Conservation (phyloP, 2,888 invertebrate genomes). For the Pachliopta kotzebuea region DNA sequence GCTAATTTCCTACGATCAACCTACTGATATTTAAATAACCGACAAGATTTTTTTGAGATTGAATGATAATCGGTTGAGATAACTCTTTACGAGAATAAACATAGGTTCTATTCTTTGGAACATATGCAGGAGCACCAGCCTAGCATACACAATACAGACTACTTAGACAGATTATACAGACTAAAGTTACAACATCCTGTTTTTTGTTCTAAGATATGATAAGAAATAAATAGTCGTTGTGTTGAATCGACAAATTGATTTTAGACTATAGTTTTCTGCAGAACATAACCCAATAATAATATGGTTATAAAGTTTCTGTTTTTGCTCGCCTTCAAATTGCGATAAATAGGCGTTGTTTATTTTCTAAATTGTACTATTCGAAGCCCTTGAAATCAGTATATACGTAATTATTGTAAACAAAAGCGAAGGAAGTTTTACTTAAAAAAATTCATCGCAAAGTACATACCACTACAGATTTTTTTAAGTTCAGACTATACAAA, state of each 20-base stretch:
- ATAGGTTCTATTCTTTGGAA: too few species aligned
- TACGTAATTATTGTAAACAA: background rate
- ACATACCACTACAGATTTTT: background rate
- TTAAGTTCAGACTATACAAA: background rate
- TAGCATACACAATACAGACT: too few species aligned
- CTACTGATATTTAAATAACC: too few species aligned
- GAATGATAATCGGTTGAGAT: too few species aligned
- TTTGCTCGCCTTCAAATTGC: constrained; percentile 13
- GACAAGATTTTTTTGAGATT: too few species aligned
- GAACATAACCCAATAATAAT: background rate
- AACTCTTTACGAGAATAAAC: too few species aligned
- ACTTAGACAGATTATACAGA: too few species aligned
- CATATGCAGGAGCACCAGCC: too few species aligned
- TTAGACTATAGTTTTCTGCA: background rate
- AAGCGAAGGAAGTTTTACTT: background rate
- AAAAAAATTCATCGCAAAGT: background rate
- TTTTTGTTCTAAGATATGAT: background rate
- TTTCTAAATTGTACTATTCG: constrained; percentile 4
- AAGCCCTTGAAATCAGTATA: background rate
- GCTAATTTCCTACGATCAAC: too few species aligned
- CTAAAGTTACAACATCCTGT: background rate
- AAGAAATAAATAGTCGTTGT: background rate
- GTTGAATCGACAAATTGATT: background rate
- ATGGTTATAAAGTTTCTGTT: constrained; percentile 17
- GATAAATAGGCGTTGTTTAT: constrained; percentile 13